A percentile compares a stretch with the other conserved stretches of the same genome.
Conservation (phyloP, 1,140 invertebrate species). For the Hetaerina americana region DNA sequence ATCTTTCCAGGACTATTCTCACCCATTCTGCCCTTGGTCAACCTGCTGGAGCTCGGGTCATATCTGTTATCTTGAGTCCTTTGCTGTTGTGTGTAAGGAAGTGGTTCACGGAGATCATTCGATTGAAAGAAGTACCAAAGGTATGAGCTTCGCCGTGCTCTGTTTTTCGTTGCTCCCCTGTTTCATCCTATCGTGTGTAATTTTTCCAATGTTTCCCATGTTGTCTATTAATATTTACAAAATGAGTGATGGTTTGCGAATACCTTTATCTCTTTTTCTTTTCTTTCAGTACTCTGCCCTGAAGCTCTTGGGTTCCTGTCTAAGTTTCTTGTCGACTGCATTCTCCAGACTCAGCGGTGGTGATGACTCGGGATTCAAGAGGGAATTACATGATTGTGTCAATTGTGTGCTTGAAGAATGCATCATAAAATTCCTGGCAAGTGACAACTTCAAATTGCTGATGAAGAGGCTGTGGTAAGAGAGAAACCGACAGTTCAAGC, state of each 20-base stretch:
- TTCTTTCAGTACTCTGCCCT: background rate
- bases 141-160: no score
- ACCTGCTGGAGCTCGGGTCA: background rate
- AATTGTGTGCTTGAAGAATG: background rate
- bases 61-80: background rate
- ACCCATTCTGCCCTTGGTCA: no score
- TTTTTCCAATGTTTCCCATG: background rate
- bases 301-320: background rate
- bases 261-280: background rate
- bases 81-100: background rate
- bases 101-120: background rate
- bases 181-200: no score
- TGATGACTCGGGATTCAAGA: background rate
- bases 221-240: background rate
- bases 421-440: background rate
- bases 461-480: background rate
- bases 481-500: no score
- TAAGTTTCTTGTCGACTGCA: background rate
- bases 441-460: background rate
- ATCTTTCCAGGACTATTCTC: no score
- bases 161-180: no score
- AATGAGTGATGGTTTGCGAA: background rate
- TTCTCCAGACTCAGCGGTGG: background rate
- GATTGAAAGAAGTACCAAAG: background rate
- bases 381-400: background rate